phyloP scores from a whole-genome alignment of 2,797 vertebrate genomes.

The Anguilla pacifica region DNA sequence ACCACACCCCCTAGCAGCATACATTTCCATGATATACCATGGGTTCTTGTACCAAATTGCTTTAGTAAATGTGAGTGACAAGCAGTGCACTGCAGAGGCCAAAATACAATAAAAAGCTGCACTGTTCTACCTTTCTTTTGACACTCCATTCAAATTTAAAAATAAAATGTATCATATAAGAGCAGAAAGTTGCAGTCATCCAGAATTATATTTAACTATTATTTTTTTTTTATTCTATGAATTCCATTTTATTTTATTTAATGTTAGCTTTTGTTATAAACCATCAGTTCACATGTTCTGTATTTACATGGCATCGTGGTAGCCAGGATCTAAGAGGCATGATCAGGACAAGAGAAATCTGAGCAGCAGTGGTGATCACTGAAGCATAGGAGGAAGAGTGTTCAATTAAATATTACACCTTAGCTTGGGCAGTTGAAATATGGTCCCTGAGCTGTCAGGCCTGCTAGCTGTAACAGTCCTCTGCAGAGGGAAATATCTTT shows the following conservation, averaged over 20 bases:
- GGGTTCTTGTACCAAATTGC: not conserved
- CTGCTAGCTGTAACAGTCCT: slow-evolving; percentile 50
- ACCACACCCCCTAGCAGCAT: no score
- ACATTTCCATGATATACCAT: no score
- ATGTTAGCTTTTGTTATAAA: slow-evolving; percentile 28
- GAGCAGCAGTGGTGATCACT: slow-evolving; percentile 70
- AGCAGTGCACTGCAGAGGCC: not conserved
- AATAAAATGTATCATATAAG: not conserved
- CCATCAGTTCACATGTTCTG: slow-evolving; percentile 54
- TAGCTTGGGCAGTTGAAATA: slow-evolving; percentile 55
- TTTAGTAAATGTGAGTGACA: not conserved
- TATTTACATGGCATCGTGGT: slow-evolving; percentile 47
- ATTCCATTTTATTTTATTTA: not conserved
- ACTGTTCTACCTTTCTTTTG: not conserved
- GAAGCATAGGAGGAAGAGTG: slow-evolving; percentile 61
- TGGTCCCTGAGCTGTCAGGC: slow-evolving; percentile 57
- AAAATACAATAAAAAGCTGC: not conserved
- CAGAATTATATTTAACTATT: not conserved
- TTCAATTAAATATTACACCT: slow-evolving; percentile 76
- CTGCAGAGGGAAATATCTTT: slow-evolving; percentile 49
- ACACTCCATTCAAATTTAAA: not conserved
- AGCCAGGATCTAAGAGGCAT: slow-evolving; percentile 45
- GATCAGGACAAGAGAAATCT: slow-evolving; percentile 61
- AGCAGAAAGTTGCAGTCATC: not conserved
- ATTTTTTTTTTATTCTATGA: not conserved